phyloP scores from a whole-genome alignment of 2,113 vertebrate genomes.

The Chloropsis hardwickii region DNA sequence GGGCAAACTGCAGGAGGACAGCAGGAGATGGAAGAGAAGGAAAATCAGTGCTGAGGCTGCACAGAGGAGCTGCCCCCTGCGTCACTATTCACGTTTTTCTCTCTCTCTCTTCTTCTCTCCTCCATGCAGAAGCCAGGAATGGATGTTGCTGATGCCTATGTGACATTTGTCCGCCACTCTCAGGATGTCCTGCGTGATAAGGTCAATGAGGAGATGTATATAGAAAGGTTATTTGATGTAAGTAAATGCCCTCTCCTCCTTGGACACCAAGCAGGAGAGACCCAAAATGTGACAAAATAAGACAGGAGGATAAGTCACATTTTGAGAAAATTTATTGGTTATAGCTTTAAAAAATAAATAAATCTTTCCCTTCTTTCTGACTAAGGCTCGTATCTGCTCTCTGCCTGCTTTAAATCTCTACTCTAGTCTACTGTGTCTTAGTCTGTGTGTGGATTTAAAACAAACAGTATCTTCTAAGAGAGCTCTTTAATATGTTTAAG shows the following conservation, averaged over 20 bases:
- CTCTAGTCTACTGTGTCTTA: constrained; percentile 77
- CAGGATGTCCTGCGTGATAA: constrained; percentile 99
- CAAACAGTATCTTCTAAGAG: constrained; percentile 26
- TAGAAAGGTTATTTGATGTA: constrained; percentile 99
- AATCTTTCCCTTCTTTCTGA: constrained; percentile 71
- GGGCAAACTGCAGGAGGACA: not conserved
- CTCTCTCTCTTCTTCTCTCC: constrained; percentile 62
- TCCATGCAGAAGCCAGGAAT: constrained; percentile 92
- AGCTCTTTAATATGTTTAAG: constrained; percentile 27
- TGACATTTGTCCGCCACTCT: constrained; percentile 97
- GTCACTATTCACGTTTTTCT: constrained; percentile 20
- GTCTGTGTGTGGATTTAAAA: constrained; percentile 70
- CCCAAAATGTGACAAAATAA: constrained; percentile 99
- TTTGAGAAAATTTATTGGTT: constrained; percentile 84
- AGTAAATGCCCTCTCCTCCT: constrained; percentile 99
- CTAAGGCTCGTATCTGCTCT: constrained; percentile 71
- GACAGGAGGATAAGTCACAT: constrained; percentile 99
- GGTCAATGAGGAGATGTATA: constrained; percentile 99
- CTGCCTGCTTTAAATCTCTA: constrained; percentile 77
- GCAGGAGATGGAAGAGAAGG: not conserved
- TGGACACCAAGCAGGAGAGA: constrained; percentile 88
- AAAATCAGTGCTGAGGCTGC: not conserved
- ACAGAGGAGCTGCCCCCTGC: not conserved
- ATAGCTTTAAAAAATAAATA: constrained; percentile 57
- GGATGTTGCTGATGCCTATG: constrained; percentile 97